Conservation (phyloP, 2,888 invertebrate genomes). For the Tridacna gigas region DNA sequence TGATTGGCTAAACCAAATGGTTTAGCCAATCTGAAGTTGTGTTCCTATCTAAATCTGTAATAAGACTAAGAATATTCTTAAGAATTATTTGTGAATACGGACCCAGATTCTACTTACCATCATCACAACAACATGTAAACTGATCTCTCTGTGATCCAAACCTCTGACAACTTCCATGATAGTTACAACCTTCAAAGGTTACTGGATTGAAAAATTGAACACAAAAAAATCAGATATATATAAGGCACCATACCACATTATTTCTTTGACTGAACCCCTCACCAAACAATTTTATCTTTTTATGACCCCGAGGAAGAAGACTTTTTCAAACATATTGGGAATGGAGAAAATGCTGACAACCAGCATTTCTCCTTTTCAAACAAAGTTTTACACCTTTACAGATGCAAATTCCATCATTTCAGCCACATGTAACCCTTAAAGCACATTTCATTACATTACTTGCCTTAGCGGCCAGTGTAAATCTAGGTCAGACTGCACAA, state of each 20-base stretch:
- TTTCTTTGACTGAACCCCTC: neutral
- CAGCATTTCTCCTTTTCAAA: too few species aligned
- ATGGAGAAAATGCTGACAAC: neutral
- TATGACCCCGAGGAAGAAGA: neutral
- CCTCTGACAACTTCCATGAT: constrained; percentile 59
- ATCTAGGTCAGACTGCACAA: too few species aligned
- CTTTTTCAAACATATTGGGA: neutral
- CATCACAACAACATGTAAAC: constrained; percentile 56
- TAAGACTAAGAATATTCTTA: too few species aligned
- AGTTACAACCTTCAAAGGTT: constrained; percentile 50
- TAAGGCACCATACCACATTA: too few species aligned
- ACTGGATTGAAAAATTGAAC: constrained; percentile 42
- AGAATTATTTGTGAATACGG: neutral
- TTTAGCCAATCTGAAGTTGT: too few species aligned
- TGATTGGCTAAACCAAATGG: too few species aligned
- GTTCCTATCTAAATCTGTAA: too few species aligned
- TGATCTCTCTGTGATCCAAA: constrained; percentile 39
- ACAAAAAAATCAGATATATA: neutral
- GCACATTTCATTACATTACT: too few species aligned
- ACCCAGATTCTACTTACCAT: constrained; percentile 33
- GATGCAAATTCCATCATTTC: too few species aligned
- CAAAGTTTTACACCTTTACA: too few species aligned
- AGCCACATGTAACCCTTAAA: too few species aligned
- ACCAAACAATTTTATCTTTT: neutral
- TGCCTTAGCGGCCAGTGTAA: too few species aligned